Evolutionary conservation across 2,888 invertebrate genomes (phyloP).

Genomic region (Cryptophagus acutangulus): DNA sequence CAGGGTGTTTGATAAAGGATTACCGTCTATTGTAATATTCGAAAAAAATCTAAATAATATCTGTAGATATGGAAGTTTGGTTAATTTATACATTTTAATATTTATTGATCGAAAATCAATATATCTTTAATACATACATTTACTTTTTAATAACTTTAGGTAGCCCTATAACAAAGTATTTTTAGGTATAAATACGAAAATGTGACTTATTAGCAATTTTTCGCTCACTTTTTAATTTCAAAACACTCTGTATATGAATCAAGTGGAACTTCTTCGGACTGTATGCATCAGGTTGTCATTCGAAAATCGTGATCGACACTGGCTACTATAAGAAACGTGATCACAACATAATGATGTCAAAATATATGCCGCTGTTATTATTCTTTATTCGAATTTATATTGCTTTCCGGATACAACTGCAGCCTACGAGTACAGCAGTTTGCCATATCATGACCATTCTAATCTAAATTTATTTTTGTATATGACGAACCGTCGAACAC

Average conservation of each 20-base stretch:
- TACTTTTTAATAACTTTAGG: no score
- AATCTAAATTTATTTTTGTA: slow-evolving; percentile 1
- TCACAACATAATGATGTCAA: slow-evolving; percentile 45
- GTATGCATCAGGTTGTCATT: slow-evolving; percentile 33
- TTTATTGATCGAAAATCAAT: no score
- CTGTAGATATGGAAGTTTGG: no score
- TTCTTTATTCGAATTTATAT: slow-evolving; percentile 35
- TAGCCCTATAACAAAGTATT: no score
- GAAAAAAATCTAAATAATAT: slow-evolving; percentile 2
- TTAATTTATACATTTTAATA: no score
- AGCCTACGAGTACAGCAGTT: slow-evolving; percentile 38
- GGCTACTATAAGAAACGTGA: slow-evolving; percentile 48
- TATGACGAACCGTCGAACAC: no score
- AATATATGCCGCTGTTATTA: slow-evolving; percentile 40
- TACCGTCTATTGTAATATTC: slow-evolving; percentile 4
- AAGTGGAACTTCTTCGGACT: background rate
- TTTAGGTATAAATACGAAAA: no score
- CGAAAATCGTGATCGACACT: slow-evolving; percentile 45
- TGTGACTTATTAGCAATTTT: no score
- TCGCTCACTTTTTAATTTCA: no score
- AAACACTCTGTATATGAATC: background rate
- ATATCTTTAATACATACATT: no score
- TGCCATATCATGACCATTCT: slow-evolving; percentile 33
- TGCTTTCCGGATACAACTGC: slow-evolving; percentile 30
- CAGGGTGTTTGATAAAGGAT: no score